Conservation (phyloP, 2,888 invertebrate species). For the Mylabris sibirica region DNA sequence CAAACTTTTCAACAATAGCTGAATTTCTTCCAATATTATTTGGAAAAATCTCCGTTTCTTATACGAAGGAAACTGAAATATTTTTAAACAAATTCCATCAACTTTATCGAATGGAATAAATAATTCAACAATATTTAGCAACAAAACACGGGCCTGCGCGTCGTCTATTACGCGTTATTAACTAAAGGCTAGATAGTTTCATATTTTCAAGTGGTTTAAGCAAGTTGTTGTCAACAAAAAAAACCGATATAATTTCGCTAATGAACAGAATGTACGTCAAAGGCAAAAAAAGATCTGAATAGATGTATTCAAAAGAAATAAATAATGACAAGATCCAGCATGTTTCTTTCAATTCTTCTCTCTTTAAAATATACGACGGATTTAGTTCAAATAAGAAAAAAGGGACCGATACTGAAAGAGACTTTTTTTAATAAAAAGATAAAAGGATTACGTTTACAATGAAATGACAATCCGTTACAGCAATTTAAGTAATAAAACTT, state of each 20-base stretch:
- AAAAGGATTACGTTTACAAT: too few relatives aligned
- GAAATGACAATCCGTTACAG: background rate
- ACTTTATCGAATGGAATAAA: background rate
- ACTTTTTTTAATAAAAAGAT: too few relatives aligned
- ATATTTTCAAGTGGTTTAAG: background rate
- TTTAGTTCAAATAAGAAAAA: too few relatives aligned
- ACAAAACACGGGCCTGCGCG: background rate
- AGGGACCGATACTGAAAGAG: too few relatives aligned
- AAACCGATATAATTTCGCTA: background rate
- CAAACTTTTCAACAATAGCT: background rate
- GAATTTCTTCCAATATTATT: background rate
- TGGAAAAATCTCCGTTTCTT: background rate
- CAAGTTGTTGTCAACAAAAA: background rate
- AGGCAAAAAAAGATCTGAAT: too few relatives aligned
- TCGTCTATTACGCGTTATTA: background rate
- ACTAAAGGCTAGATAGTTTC: background rate
- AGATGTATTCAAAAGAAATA: too few relatives aligned
- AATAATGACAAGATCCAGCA: too few relatives aligned
- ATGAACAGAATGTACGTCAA: too few relatives aligned
- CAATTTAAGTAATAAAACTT: background rate
- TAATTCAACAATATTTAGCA: conserved; percentile 8
- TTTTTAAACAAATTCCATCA: background rate
- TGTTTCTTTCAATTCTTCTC: too few relatives aligned
- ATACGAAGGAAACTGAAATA: background rate
- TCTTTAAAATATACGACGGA: too few relatives aligned